Base-by-base conservation (phyloP, 2,797 vertebrate genomes). In the Euthynnus affinis region DNA sequence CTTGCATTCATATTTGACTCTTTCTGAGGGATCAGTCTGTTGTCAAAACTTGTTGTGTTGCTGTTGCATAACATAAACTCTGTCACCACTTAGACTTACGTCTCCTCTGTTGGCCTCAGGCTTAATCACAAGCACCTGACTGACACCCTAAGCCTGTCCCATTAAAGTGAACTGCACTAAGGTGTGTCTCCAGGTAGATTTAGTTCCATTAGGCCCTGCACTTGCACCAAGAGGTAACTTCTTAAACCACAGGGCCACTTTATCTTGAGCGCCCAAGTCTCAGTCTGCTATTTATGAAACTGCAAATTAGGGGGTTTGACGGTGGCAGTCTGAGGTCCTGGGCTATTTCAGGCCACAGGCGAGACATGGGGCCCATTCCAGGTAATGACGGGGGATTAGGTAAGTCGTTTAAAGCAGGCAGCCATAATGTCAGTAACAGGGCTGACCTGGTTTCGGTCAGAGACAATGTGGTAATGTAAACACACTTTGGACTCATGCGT, bases 311-410 rank as follows among this genome's bases (percentile, higher is more conserved):
- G 81, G 85, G 87, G 89, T 90, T 91, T 91, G 88, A 90, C 87
- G 78, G 81, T 84, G 87, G 83, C 74, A 86, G 83, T 92, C 89
- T 90, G 85, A 90, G 87, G 88, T 83, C 89, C 80, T 25, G 72
- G 85, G 87, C 89, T 94, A 92, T 95, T 93, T 92, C 87, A 91
- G 89, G 91, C 84, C 90, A 85, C 83, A 80, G 93, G 85, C 91
- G 85, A 94, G 94, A 95, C 93, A 83, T 55, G 88, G 79, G 92
- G 92, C 92, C 92, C 86, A 72, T 90, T 93, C 90, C 91, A 94
- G 93, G 94, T 95, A 95, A 95, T 95, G 93, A 95, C 44, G 74
- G 88, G 91, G 89, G 92, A 94, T 95, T 94, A 95, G 88, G 87
- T 84, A 86, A 87, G 90, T 88, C 75, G 52, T 94, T 93, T 94